Conservation (phyloP, 1,140 invertebrate species). For the Mactra quadrangularis region DNA sequence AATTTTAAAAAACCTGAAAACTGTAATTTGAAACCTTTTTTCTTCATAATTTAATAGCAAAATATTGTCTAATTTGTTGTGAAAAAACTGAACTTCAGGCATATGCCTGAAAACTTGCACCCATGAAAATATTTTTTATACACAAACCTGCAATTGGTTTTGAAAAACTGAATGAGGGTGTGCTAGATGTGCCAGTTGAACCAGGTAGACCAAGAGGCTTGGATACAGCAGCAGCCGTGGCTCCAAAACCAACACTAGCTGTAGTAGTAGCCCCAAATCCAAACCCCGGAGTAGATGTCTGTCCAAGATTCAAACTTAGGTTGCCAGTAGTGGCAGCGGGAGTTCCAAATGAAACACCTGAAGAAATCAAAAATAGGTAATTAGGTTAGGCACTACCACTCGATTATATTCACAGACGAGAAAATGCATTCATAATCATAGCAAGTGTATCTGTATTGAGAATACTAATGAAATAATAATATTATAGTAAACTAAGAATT, state of each 20-base stretch:
- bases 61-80: neutral
- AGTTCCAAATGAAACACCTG: slow-evolving; percentile 8
- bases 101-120: neutral
- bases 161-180: slow-evolving; percentile 40
- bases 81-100: neutral
- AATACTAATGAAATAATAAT: too few species aligned
- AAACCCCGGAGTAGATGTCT: slow-evolving; percentile 59
- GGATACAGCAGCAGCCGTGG: neutral
- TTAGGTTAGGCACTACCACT: neutral
- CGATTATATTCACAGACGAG: neutral
- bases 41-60: too few species aligned
- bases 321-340: slow-evolving; percentile 8
- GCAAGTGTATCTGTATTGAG: neutral
- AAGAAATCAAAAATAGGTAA: too few species aligned
- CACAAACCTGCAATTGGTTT: slow-evolving; percentile 23
- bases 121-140: neutral
- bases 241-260: neutral
- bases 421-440: neutral
- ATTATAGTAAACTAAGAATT: too few species aligned
- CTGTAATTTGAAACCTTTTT: neutral
- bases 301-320: slow-evolving; percentile 61
- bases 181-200: neutral
- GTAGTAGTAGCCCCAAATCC: slow-evolving; percentile 33
- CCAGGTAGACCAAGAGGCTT: neutral
- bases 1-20: neutral